Percentiles rank a stretch among this genome's conserved stretches.
Conservation (phyloP, 2,888 invertebrate genomes). For the Euzetes globulus region DNA sequence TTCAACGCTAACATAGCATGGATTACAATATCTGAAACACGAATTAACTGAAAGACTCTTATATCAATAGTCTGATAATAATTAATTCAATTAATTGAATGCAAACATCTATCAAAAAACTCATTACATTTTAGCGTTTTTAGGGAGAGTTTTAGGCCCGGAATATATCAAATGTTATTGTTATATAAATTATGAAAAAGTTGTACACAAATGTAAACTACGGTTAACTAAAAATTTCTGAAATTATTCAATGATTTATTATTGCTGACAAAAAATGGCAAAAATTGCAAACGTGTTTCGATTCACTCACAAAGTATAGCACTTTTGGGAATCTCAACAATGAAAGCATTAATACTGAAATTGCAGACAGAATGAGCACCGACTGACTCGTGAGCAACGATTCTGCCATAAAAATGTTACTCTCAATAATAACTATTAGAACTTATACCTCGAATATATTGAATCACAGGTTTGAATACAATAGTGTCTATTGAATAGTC, state of each 20-base stretch:
- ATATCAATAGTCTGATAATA: neutral
- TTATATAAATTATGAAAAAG: neutral
- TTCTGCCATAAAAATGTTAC: neutral
- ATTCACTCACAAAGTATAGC: slow-evolving; percentile 6
- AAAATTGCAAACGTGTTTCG: slow-evolving; percentile 20
- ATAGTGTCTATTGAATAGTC: no score
- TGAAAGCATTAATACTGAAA: slow-evolving; percentile 13
- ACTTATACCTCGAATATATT: neutral
- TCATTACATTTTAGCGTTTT: neutral
- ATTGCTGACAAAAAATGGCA: neutral
- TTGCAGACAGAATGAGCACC: neutral
- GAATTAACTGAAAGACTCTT: neutral
- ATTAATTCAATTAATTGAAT: slow-evolving; percentile 17
- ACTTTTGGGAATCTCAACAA: slow-evolving; percentile 16
- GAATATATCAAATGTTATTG: neutral
- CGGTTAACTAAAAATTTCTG: neutral
- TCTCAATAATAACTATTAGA: neutral
- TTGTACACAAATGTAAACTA: slow-evolving; percentile 1
- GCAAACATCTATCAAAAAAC: neutral
- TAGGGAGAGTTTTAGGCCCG: neutral
- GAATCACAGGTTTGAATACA: no score
- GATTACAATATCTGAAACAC: neutral
- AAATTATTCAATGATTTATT: slow-evolving; percentile 29
- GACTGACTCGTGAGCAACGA: neutral
- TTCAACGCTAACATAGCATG: no score